Evolutionary conservation across 2,113 vertebrate genomes (phyloP).

Genomic region (Apistogramma diplotaenia): DNA sequence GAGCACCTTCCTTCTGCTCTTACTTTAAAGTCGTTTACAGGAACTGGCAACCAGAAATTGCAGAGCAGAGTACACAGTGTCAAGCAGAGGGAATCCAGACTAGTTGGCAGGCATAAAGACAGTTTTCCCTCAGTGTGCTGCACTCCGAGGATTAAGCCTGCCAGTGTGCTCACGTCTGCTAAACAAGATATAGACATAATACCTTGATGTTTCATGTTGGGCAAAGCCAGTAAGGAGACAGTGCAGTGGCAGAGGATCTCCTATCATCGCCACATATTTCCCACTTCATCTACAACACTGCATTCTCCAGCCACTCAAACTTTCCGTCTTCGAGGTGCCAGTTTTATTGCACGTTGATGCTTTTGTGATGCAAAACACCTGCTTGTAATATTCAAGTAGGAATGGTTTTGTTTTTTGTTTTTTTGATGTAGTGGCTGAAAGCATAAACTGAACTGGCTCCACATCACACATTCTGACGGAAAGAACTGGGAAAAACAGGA

Average conservation of each 20-base stretch:
- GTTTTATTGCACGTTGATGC: neutral
- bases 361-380: constrained; percentile 16
- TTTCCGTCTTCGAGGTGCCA: neutral
- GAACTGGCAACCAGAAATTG: constrained; percentile 45
- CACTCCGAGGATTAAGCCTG: constrained; percentile 57
- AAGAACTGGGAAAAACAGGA: constrained; percentile 47
- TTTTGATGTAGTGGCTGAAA: constrained; percentile 25
- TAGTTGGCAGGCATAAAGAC: constrained; percentile 58
- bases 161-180: constrained; percentile 52
- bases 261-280: neutral
- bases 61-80: constrained; percentile 17
- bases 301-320: neutral
- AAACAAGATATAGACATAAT: constrained; percentile 58
- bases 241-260: neutral
- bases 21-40: constrained; percentile 28
- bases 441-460: constrained; percentile 26
- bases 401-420: neutral
- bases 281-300: neutral
- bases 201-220: constrained; percentile 44
- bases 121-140: constrained; percentile 37
- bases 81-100: constrained; percentile 59
- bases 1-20: constrained; percentile 17
- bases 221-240: constrained; percentile 8
- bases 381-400: neutral
- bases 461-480: constrained; percentile 21